These are phyloP conservation scores for Hydractinia echinata DNA, from an alignment of 30 jellyfish, hydroid and myxozoan genomes.

Conservation along the genomic window DNA sequence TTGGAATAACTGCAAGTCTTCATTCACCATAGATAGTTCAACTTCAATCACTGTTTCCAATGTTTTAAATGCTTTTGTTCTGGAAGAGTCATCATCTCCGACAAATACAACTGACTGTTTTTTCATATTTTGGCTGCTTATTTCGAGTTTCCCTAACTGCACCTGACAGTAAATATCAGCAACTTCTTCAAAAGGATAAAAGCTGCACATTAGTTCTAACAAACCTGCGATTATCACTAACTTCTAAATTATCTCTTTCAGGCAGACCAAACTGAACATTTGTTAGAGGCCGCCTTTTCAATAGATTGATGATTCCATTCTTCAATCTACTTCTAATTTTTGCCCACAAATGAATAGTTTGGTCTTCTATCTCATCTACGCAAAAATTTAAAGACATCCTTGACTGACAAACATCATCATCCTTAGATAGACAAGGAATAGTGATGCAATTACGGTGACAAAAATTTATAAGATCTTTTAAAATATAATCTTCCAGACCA, in stretches of 20 bases:
- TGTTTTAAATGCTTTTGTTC: neutral
- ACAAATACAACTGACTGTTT: neutral
- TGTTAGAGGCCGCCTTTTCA: neutral
- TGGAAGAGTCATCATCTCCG: neutral
- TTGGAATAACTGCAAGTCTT: neutral
- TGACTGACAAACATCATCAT: neutral
- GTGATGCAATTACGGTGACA: slow-evolving; percentile 56
- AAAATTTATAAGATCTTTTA: slow-evolving; percentile 50
- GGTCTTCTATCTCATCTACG: neutral
- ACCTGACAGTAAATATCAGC: neutral
- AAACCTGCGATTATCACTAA: neutral
- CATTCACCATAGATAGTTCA: slow-evolving; percentile 4
- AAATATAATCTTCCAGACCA: slow-evolving; percentile 66
- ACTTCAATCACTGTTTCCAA: neutral
- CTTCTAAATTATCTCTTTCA: neutral
- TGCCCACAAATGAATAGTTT: slow-evolving; percentile 16
- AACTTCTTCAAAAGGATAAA: slow-evolving; percentile 8
- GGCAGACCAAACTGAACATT: neutral
- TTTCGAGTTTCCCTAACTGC: neutral
- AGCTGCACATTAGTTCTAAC: neutral
- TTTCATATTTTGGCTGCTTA: neutral
- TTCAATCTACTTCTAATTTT: neutral
- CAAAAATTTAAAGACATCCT: neutral
- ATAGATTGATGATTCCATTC: slow-evolving; percentile 9
- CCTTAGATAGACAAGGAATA: slow-evolving; percentile 45